These are phyloP conservation scores for Phortica magna DNA, from an alignment of 2,888 invertebrate genomes.

Conservation along the genomic window DNA sequence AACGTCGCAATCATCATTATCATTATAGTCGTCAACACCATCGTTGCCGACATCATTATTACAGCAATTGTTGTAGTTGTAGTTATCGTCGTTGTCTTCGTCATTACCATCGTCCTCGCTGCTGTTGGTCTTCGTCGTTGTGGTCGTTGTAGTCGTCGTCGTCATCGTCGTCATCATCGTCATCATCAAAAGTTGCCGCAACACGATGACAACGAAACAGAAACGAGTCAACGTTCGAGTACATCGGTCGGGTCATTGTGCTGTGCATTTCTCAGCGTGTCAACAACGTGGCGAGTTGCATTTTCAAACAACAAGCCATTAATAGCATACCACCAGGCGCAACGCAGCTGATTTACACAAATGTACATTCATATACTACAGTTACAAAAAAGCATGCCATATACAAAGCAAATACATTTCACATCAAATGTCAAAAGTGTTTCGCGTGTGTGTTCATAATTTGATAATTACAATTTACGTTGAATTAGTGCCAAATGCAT, in stretches of 20 bases:
- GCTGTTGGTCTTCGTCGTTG: constrained; percentile 29
- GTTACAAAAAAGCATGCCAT: background rate
- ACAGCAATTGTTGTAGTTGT: background rate
- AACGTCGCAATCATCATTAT: constrained; percentile 26
- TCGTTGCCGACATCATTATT: background rate
- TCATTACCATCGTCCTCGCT: constrained; percentile 44
- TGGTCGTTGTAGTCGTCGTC: constrained; percentile 36
- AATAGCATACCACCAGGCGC: constrained; percentile 55
- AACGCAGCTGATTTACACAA: constrained; percentile 8
- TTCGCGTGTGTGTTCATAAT: background rate
- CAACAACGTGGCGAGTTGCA: constrained; percentile 16
- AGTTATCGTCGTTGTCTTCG: constrained; percentile 21
- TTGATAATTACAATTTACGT: background rate
- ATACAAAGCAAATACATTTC: background rate
- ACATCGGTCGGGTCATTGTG: constrained; percentile 75
- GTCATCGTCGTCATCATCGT: constrained; percentile 34
- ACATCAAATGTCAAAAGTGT: background rate
- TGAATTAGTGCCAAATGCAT: background rate
- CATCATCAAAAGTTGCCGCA: constrained; percentile 61
- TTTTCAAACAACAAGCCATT: constrained; percentile 35
- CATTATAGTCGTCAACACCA: constrained; percentile 6
- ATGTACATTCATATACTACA: constrained; percentile 27
- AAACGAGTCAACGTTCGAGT: constrained; percentile 76
- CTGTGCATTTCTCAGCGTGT: constrained; percentile 56
- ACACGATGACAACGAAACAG: constrained; percentile 60